Evolutionary conservation across 2,113 vertebrate genomes (phyloP).

Genomic region (Ailuropoda melanoleuca): DNA sequence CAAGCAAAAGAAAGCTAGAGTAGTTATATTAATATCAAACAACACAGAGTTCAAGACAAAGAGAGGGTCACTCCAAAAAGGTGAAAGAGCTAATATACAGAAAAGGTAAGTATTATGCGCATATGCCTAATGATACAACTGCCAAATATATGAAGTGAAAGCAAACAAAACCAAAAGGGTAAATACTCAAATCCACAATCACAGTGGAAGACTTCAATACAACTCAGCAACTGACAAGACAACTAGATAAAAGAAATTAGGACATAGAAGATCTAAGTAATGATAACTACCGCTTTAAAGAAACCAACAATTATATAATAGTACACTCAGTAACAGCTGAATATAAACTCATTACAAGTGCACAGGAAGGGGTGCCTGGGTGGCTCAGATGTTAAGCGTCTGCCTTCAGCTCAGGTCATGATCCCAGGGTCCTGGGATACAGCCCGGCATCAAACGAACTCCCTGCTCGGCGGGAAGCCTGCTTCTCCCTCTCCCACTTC

Average conservation of each 20-base stretch:
- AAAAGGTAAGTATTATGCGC: background rate
- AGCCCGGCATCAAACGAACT: no score
- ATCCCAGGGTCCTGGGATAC: no score
- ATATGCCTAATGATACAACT: background rate
- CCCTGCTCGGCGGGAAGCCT: no score
- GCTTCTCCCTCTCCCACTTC: no score
- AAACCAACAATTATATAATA: background rate
- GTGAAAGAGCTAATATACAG: background rate
- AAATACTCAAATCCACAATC: background rate
- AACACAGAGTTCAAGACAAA: background rate
- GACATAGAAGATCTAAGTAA: background rate
- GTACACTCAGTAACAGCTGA: background rate
- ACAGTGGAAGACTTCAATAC: background rate
- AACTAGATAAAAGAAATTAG: background rate
- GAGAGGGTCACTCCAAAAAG: background rate
- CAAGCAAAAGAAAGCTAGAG: background rate
- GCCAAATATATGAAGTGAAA: background rate
- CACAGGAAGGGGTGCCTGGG: background rate
- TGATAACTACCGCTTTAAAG: background rate
- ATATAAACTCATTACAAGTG: background rate
- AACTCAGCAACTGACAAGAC: background rate
- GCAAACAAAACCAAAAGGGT: background rate
- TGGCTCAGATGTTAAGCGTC: no score
- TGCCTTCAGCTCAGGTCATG: no score
- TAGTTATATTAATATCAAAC: background rate